These are phyloP conservation scores for Apamea anceps DNA, from an alignment of 2,888 invertebrate genomes.

Conservation along the genomic window DNA sequence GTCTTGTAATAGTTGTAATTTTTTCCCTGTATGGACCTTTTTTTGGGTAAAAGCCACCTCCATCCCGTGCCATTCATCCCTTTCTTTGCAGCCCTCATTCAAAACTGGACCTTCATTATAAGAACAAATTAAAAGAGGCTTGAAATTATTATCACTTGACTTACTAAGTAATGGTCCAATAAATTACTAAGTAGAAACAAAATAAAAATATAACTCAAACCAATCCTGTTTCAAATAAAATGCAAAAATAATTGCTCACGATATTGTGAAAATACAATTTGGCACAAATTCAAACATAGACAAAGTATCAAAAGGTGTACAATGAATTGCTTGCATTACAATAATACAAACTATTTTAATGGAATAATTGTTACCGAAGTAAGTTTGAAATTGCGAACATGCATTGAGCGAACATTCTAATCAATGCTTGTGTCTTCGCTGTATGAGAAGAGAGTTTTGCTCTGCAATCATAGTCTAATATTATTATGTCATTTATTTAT, in stretches of 20 bases:
- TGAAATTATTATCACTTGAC: not conserved
- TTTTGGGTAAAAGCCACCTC: not conserved
- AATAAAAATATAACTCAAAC: constrained; percentile 4
- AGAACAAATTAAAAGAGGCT: not conserved
- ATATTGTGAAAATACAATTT: constrained; percentile 64
- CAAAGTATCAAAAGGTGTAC: constrained; percentile 59
- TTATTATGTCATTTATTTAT: not conserved
- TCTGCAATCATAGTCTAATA: not conserved
- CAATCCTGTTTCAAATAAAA: constrained; percentile 44
- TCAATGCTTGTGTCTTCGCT: not conserved
- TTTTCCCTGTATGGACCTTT: not conserved
- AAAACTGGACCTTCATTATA: not conserved
- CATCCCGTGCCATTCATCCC: not conserved
- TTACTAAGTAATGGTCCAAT: not conserved
- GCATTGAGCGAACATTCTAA: not conserved
- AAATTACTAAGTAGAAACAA: constrained; percentile 10
- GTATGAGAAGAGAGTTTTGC: too few relatives aligned
- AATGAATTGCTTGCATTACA: constrained; percentile 58
- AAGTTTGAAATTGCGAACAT: not conserved
- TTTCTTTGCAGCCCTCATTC: not conserved
- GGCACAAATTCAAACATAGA: constrained; percentile 64
- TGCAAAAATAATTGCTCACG: constrained; percentile 51
- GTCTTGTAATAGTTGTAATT: not conserved
- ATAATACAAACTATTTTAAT: constrained; percentile 49
- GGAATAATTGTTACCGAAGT: constrained; percentile 40